Percentiles rank a stretch among this genome's conserved stretches.
Conservation (phyloP, 30 jellyfish, hydroid and myxozoan genomes). For the Morbakka virulenta region DNA sequence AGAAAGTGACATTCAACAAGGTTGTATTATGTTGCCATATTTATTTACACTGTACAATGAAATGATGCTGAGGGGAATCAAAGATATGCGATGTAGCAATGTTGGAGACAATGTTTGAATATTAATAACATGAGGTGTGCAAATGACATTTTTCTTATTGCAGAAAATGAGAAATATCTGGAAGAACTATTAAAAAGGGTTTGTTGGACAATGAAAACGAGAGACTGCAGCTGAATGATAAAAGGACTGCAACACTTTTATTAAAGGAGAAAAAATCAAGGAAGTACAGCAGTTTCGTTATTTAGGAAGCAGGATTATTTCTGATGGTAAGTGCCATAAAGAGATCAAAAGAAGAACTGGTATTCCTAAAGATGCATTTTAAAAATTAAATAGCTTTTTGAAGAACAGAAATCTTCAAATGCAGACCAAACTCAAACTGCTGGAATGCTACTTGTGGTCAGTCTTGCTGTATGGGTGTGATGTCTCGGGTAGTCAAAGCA, state of each 20-base stretch:
- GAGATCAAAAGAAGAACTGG: too few species aligned
- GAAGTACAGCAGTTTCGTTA: too few species aligned
- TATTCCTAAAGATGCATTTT: conserved; percentile 2
- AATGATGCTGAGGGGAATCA: too few species aligned
- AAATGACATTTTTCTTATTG: too few species aligned
- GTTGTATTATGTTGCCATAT: too few species aligned
- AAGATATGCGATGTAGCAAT: too few species aligned
- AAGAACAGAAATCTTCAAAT: not conserved
- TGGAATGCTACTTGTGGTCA: conserved; percentile 11
- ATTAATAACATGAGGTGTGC: too few species aligned
- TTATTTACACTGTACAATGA: too few species aligned
- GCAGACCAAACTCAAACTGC: conserved; percentile 3
- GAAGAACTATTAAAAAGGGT: too few species aligned
- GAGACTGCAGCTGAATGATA: not conserved
- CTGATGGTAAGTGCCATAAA: not conserved
- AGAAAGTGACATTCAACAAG: too few species aligned
- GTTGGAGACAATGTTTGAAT: too few species aligned
- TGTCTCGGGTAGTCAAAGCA: not conserved
- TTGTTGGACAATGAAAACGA: conserved; percentile 4
- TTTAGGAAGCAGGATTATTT: conserved; percentile 8
- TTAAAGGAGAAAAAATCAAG: conserved; percentile 6
- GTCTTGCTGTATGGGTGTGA: conserved; percentile 21
- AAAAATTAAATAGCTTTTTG: not conserved
- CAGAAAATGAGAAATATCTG: too few species aligned
- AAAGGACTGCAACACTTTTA: not conserved